Percentiles rank a stretch among this genome's conserved stretches.
Conservation (phyloP, 2,888 invertebrate genomes). For the Argyresthia albistria region DNA sequence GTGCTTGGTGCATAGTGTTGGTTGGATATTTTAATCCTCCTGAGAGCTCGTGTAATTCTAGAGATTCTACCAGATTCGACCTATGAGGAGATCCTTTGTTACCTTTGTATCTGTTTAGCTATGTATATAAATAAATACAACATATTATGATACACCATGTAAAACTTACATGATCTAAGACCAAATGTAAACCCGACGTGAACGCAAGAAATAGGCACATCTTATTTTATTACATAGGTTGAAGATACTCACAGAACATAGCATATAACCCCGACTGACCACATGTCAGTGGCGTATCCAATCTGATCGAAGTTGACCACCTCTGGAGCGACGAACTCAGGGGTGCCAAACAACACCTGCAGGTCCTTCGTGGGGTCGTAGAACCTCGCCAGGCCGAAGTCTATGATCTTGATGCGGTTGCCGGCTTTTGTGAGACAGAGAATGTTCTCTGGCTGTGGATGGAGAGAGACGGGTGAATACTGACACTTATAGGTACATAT, state of each 20-base stretch:
- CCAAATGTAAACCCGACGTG: not conserved
- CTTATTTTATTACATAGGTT: too few species aligned
- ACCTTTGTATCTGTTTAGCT: too few species aligned
- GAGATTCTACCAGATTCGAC: not conserved
- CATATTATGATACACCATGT: too few species aligned
- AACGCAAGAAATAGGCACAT: too few species aligned
- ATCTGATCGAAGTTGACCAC: slow-evolving; percentile 99
- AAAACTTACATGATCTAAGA: too few species aligned
- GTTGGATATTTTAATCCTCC: too few species aligned
- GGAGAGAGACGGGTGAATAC: not conserved
- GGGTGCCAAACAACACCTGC: slow-evolving; percentile 96
- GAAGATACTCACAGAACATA: slow-evolving; percentile 92
- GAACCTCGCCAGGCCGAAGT: slow-evolving; percentile 95
- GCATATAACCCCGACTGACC: slow-evolving; percentile 98
- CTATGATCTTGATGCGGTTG: slow-evolving; percentile 99
- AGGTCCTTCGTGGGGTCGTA: slow-evolving; percentile 94
- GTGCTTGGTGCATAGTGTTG: too few species aligned
- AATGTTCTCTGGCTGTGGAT: slow-evolving; percentile 94
- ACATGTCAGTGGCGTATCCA: slow-evolving; percentile 97
- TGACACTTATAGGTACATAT: too few species aligned
- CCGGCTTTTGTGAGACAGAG: slow-evolving; percentile 95
- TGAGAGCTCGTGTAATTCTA: not conserved
- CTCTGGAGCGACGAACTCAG: slow-evolving; percentile 99
- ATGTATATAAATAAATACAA: too few species aligned
- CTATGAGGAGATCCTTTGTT: too few species aligned